Percentiles rank a stretch among this genome's conserved stretches.
Evolutionary conservation across 2,113 vertebrate genomes (phyloP).

Genomic region (Pampusana beccarii): DNA sequence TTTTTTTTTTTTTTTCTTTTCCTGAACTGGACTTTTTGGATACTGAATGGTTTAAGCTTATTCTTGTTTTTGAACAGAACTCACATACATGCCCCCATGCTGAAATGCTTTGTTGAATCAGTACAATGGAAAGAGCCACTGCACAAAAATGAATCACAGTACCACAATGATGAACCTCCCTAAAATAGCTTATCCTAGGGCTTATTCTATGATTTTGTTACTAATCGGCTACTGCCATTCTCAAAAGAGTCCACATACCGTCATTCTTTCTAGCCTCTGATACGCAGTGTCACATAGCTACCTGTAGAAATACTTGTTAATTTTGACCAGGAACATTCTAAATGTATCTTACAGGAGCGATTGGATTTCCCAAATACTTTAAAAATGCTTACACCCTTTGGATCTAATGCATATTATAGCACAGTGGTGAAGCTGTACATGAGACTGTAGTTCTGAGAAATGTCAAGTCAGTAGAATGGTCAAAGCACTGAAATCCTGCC

Average conservation of each 20-base stretch:
- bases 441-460: neutral
- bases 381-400: neutral
- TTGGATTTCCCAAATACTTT: neutral
- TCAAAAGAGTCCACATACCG: neutral
- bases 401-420: neutral
- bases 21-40: neutral
- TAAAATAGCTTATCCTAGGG: neutral
- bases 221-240: neutral
- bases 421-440: neutral
- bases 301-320: neutral
- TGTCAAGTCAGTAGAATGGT: neutral
- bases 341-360: neutral
- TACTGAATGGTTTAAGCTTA: neutral
- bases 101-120: neutral
- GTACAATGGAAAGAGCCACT: neutral
- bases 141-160: neutral
- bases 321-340: neutral
- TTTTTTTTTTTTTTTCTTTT: accelerated
- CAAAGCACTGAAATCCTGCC: neutral
- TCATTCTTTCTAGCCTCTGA: neutral
- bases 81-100: neutral
- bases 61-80: neutral
- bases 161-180: neutral
- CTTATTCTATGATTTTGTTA: neutral
- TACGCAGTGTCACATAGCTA: neutral